These are phyloP conservation scores for Apodemia hepburni DNA, from an alignment of 2,888 invertebrate species.

Conservation along the genomic window DNA sequence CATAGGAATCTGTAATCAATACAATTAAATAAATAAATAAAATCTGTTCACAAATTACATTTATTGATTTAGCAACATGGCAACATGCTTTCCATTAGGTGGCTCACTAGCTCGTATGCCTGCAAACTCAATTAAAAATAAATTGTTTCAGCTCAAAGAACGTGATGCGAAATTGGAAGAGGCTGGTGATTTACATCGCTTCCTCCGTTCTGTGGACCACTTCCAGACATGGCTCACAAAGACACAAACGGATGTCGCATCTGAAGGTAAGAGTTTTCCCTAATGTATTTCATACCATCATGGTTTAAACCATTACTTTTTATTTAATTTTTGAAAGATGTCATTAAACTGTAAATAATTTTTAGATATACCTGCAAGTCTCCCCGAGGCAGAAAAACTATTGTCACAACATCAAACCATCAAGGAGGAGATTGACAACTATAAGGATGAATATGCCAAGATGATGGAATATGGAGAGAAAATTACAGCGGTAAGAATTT, in stretches of 20 bases:
- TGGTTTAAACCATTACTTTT: too few species aligned
- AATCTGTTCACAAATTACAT: too few species aligned
- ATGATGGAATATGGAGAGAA: conserved; percentile 99
- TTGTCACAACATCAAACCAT: conserved; percentile 98
- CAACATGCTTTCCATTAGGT: too few species aligned
- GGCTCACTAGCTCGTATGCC: too few species aligned
- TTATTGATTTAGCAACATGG: too few species aligned
- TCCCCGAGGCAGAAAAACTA: conserved; percentile 98
- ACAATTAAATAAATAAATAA: too few species aligned
- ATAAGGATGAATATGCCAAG: conserved; percentile 97
- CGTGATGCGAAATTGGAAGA: conserved; percentile 99
- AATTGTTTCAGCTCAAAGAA: conserved; percentile 90
- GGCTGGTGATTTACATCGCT: conserved; percentile 98
- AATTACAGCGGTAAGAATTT: conserved; percentile 86
- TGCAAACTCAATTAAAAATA: too few species aligned
- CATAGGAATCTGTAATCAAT: too few species aligned
- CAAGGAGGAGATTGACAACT: conserved; percentile 99
- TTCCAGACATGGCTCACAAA: conserved; percentile 99
- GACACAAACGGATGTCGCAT: conserved; percentile 99
- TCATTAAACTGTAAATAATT: background rate
- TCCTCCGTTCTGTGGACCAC: conserved; percentile 98
- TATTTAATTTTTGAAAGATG: too few species aligned
- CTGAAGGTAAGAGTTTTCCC: conserved; percentile 79
- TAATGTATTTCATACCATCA: too few species aligned
- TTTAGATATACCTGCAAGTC: conserved; percentile 91